Base-by-base conservation (phyloP, 1,140 invertebrate species). In the Drosophila orena region DNA sequence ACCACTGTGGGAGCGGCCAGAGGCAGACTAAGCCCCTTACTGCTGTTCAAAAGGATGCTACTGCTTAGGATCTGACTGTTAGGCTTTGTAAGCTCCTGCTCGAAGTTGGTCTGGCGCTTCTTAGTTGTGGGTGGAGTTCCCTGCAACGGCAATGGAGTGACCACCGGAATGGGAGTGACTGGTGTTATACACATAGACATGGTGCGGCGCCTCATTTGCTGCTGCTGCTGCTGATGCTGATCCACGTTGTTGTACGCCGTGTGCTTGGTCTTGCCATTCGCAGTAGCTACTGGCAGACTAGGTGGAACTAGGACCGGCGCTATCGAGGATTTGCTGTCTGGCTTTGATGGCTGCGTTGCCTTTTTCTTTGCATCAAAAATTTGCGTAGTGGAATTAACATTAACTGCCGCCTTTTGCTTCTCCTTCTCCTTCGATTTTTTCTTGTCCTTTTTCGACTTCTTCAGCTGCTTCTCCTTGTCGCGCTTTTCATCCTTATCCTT, bases 51-150 rank as follows among this genome's bases (percentile, higher is more conserved):
- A 14, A 90, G 56, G 15, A 90, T 53, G n/a, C 79, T 86, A 64
- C 83, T 91, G 71, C 83, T 91, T 4, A 90, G 60, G 17, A 88
- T 88, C 66, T 88, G 83, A 17, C 84, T 88, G 8, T 90, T 90
- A 5, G 84, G 83, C 40, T 91, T 91, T 5, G 73, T 91, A 2
- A 90, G 61, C 60, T 91, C 90, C 56, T 91, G 90, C 17, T 91
- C 90, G 38, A 91, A 91, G 47, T 91, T 91, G 1, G 91, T 81
- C 50, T 91, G 90, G 0, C 90, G 78, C 52, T 91, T 91, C 65
- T 91, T 91, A 0, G 62, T 27, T 14, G 68, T 46, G 2, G 69
- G 47, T 5, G 60, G 40, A 12, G 59, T 68, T 2, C 40, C 30
- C 24, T 12, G 43, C 37, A 52, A 27, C 7, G 66, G n/a, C 1